Conservation (phyloP, 2,888 invertebrate genomes). For the Ectropis crepuscularia region DNA sequence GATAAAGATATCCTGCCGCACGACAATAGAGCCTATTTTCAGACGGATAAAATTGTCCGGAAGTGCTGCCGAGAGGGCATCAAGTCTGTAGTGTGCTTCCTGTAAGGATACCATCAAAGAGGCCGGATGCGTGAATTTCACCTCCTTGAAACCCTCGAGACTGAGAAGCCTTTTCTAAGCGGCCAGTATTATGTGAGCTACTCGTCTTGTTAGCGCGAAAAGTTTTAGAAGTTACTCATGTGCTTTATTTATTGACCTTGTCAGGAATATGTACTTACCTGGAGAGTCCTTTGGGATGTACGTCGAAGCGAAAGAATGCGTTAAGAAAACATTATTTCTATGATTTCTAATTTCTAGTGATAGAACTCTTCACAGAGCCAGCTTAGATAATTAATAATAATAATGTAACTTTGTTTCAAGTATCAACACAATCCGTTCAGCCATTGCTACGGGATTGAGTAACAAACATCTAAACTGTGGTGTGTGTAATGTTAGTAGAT, state of each 20-base stretch:
- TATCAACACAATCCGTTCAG: too few relatives aligned
- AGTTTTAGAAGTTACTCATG: background rate
- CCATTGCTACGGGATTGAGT: too few relatives aligned
- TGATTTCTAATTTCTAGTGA: too few relatives aligned
- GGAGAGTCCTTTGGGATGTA: too few relatives aligned
- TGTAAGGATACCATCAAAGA: conserved; percentile 40
- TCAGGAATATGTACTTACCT: too few relatives aligned
- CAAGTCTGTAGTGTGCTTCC: conserved; percentile 51
- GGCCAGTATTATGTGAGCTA: conserved; percentile 15
- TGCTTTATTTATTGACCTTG: background rate
- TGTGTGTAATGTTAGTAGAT: too few relatives aligned
- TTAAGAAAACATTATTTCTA: too few relatives aligned
- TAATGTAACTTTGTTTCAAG: too few relatives aligned
- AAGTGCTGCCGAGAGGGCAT: conserved; percentile 36
- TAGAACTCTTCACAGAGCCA: too few relatives aligned
- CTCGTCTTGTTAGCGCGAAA: background rate
- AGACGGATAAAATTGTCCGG: conserved; percentile 20
- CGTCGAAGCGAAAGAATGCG: too few relatives aligned
- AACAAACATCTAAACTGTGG: too few relatives aligned
- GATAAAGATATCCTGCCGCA: conserved; percentile 9
- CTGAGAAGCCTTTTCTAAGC: conserved; percentile 15
- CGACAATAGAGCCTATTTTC: conserved; percentile 11
- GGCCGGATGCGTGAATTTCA: conserved; percentile 56
- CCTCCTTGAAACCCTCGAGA: conserved; percentile 30
- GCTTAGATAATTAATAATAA: too few relatives aligned